Evolutionary conservation across 2,113 vertebrate species (phyloP).

Genomic region (Bothrops jararaca): DNA sequence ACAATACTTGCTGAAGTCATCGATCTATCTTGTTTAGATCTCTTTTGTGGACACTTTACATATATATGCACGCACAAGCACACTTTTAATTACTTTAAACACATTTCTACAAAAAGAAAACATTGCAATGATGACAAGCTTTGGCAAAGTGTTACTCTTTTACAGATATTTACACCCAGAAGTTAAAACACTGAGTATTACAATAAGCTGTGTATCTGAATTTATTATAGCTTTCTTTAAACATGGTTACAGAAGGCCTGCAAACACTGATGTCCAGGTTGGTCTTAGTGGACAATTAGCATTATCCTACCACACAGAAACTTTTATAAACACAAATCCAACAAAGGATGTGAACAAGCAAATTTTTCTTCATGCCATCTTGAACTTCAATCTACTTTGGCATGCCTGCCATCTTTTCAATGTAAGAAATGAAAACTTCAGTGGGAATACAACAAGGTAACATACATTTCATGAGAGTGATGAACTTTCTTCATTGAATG

Average conservation of each 20-base stretch:
- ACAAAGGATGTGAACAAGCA: background rate
- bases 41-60: too few species aligned
- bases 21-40: too few species aligned
- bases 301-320: background rate
- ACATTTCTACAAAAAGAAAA: background rate
- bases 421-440: background rate
- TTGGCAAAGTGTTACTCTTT: background rate
- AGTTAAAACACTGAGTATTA: background rate
- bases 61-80: background rate
- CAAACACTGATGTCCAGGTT: background rate
- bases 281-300: background rate
- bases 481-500: background rate
- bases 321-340: background rate
- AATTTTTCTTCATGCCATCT: background rate
- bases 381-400: background rate
- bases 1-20: too few species aligned
- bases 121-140: background rate
- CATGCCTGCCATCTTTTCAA: background rate
- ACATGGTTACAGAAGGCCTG: background rate
- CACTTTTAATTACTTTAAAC: background rate
- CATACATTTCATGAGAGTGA: background rate
- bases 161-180: background rate
- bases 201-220: background rate
- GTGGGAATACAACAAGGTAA: background rate
- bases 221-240: background rate